phyloP scores from a whole-genome alignment of 2,113 vertebrate genomes.

The Himantopus leucocephalus region DNA sequence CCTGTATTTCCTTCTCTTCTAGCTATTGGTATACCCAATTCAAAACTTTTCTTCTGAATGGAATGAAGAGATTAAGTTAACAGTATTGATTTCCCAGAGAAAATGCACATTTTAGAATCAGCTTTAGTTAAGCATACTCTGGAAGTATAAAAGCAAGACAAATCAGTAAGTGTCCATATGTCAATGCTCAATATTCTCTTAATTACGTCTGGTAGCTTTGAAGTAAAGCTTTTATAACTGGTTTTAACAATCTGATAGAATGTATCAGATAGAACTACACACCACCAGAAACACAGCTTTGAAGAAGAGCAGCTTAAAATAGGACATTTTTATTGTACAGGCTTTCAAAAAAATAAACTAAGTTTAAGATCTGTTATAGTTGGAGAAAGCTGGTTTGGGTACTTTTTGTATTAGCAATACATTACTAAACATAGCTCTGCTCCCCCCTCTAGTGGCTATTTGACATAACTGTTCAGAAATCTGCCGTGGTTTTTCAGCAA shows the following conservation, averaged over 20 bases:
- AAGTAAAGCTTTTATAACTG: background rate
- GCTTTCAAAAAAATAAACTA: background rate
- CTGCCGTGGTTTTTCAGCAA: accelerated
- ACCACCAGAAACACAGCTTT: background rate
- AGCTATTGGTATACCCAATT: background rate
- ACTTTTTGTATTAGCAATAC: background rate
- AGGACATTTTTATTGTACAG: background rate
- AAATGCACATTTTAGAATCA: background rate
- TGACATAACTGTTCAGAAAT: background rate
- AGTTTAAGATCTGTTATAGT: background rate
- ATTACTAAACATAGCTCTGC: background rate
- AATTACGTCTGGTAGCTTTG: background rate
- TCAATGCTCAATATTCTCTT: background rate
- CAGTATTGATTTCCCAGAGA: background rate
- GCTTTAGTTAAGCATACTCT: background rate
- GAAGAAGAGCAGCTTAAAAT: background rate
- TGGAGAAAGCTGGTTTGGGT: background rate
- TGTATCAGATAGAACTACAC: accelerated
- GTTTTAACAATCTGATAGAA: background rate
- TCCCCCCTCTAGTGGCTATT: background rate
- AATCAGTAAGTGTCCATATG: background rate
- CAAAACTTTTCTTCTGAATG: background rate
- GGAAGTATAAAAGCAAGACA: background rate
- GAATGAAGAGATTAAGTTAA: background rate
- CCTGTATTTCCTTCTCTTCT: background rate